Conservation (phyloP, 1,140 invertebrate genomes). For the Mercenaria mercenaria region DNA sequence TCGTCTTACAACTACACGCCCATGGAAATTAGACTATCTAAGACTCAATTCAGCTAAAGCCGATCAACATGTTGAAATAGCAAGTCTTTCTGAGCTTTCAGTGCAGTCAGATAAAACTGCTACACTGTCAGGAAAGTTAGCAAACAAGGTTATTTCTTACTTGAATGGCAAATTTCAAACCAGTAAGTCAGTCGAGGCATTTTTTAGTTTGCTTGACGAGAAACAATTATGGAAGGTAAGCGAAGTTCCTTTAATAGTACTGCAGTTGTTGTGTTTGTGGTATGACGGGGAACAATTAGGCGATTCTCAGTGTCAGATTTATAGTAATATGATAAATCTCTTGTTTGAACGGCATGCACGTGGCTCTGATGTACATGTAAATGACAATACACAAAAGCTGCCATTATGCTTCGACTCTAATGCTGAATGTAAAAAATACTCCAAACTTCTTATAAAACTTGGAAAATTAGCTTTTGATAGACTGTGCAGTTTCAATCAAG, state of each 20-base stretch:
- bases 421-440: background rate
- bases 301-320: background rate
- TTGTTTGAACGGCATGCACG: background rate
- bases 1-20: background rate
- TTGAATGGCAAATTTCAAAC: background rate
- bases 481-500: background rate
- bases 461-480: background rate
- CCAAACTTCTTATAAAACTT: background rate
- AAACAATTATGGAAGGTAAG: background rate
- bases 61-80: background rate
- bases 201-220: background rate
- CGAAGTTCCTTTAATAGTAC: background rate
- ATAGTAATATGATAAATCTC: background rate
- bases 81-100: background rate
- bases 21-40: background rate
- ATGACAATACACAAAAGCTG: background rate
- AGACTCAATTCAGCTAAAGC: background rate
- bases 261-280: background rate
- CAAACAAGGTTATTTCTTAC: background rate
- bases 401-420: background rate
- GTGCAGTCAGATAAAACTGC: background rate
- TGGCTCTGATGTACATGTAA: background rate
- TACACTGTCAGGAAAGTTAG: background rate
- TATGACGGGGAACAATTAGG: background rate
- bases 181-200: background rate